Percentiles rank a stretch among this genome's conserved stretches.
phyloP scores from a whole-genome alignment of 2,113 vertebrate species.

The Rhineura floridana region DNA sequence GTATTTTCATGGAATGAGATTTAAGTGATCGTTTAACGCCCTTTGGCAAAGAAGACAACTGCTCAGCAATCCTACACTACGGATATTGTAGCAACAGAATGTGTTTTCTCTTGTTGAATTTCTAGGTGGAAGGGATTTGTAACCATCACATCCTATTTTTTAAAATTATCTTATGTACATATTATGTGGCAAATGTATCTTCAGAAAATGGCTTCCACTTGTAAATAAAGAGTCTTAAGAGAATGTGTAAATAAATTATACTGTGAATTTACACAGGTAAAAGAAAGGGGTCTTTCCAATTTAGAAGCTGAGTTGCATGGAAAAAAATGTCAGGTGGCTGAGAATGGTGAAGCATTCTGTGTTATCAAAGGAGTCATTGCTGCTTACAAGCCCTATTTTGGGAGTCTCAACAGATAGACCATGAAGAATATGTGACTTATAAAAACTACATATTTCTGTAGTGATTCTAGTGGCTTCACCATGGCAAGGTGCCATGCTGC shows the following conservation, averaged over 20 bases:
- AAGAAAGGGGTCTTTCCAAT: constrained; percentile 49
- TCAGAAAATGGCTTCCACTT: constrained; percentile 65
- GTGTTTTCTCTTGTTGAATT: constrained; percentile 38
- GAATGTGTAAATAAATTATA: constrained; percentile 60
- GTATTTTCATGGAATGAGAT: constrained; percentile 58
- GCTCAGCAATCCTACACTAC: constrained; percentile 44
- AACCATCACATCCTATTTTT: constrained; percentile 42
- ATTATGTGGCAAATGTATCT: constrained; percentile 66
- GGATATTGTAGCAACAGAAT: constrained; percentile 48
- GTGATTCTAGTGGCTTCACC: not conserved
- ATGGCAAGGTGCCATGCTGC: not conserved
- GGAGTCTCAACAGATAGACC: accelerated
- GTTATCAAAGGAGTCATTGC: constrained; percentile 17
- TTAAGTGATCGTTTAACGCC: constrained; percentile 54
- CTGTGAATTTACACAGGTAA: constrained; percentile 54
- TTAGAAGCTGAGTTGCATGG: not conserved
- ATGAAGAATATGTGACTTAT: not conserved
- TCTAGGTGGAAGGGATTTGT: constrained; percentile 63
- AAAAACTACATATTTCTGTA: not conserved
- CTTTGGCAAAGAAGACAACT: constrained; percentile 64
- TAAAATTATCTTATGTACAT: constrained; percentile 56
- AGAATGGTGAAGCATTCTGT: not conserved
- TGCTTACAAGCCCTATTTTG: not conserved
- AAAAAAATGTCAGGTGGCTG: not conserved
- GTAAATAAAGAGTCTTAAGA: constrained; percentile 64